Base-by-base conservation (phyloP, 2,888 invertebrate genomes). In the Tethea ocularis region DNA sequence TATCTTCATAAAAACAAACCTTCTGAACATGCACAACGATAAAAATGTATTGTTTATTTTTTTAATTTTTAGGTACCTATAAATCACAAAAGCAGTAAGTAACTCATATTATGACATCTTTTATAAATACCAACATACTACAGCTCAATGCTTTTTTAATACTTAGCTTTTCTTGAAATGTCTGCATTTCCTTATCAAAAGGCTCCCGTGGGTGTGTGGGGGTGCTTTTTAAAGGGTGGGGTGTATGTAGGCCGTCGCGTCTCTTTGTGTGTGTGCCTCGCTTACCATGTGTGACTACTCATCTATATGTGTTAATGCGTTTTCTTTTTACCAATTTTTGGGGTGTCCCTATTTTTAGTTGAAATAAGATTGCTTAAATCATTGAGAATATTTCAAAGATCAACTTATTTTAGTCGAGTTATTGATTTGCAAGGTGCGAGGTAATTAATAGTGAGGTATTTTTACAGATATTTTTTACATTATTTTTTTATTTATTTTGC, bases 101-200 rank as follows among this genome's bases (percentile, higher is more conserved):
- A n/a, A 2, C 3, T 4, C 62, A 61, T 75, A 77, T 84, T 84
- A 84, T 87, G 83, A 85, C 77, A 82, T 86, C 77, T 76, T 75
- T 80, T 87, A 86, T 83, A 86, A 87, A 86, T 81, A 84, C 78
- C 79, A 72, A 75, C 83, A 82, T 81, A 83, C 77, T 71, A 76
- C 78, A 75, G 81, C 80, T 81, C 81, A 86, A 87, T 84, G 81
- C 85, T 87, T 86, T 87, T 87, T 85, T 83, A 83, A 86, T 90
- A 89, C 90, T 91, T 91, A 91, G 91, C 88, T 91, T 91, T 88
- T 86, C 89, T 90, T 87, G 83, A 90, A 91, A 93, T 91, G 90
- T 93, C 91, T 91, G 91, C 91, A 93, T 92, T 93, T 91, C 93
- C 92, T 93, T 93, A 92, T 92, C 93, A 91, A 91, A 91, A 88